Base-by-base conservation (phyloP, 2,797 vertebrate species). In the Rhinichthys osculus region DNA sequence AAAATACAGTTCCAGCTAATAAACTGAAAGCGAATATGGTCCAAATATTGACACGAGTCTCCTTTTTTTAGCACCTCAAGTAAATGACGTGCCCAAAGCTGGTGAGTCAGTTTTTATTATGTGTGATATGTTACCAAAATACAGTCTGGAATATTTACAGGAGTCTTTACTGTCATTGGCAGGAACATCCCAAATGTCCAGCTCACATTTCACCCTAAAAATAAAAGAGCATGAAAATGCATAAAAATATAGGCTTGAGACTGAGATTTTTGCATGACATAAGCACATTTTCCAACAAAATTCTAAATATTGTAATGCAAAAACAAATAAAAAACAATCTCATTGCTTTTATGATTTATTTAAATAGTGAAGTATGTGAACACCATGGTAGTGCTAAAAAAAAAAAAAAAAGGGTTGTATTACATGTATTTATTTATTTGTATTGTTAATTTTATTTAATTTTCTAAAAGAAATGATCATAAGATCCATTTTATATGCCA, bases 41-140 rank as follows among this genome's bases (percentile, higher is more conserved):
- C 7, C 17, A 17, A 71, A 50, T 14, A 16, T 4, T 67, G 2
- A 57, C 4, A 35, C 6, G 5, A 70, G 4, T 73, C 3, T 13
- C 77, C 71, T 78, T 35, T 52, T 78, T 86, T 86, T 40, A 94
- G 93, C 90, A 76, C 83, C 91, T 85, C 87, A 89, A 90, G 87
- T 89, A 83, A 93, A 90, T 88, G 91, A 90, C 16, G 89, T 92
- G 81, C 89, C 88, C 83, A 89, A 88, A 84, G 71, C 90, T 66
- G 93, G 95, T 95, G 88, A 3, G 90, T 88, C 7, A 0, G 33
- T 10, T 1, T 52, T n/a, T 13, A 73, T 72, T 64, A 27, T 64
- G 23, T 5, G 30, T 83, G 21, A 52, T 6, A 21, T 52, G 27
- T 82, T 7, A 71, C 7, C 9, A 71, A 82, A 59, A 23, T 30